A percentile compares a stretch with the other conserved stretches of the same genome.
These are phyloP conservation scores for Gnathonemus longibarbis DNA, from an alignment of 2,113 vertebrate species.

Conservation along the genomic window DNA sequence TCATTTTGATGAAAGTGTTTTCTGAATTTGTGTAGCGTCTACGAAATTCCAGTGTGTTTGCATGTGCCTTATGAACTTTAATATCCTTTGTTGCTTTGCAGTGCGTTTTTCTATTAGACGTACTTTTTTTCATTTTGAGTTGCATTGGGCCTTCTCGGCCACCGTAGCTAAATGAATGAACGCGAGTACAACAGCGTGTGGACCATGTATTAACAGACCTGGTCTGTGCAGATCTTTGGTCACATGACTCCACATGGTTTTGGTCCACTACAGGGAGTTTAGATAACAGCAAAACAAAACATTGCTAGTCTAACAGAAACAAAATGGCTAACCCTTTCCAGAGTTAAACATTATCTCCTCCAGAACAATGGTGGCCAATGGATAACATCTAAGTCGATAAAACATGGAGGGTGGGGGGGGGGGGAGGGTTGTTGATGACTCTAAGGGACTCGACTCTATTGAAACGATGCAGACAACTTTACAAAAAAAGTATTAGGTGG, in stretches of 20 bases:
- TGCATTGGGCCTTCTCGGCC: too few species aligned
- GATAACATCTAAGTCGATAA: not conserved
- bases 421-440: not conserved
- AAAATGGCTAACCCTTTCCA: not conserved
- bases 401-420: not conserved
- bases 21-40: too few species aligned
- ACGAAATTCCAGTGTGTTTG: too few species aligned
- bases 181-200: not conserved
- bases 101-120: too few species aligned
- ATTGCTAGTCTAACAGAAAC: not conserved
- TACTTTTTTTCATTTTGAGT: too few species aligned
- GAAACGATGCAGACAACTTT: not conserved
- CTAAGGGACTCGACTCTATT: not conserved
- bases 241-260: not conserved
- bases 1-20: too few species aligned
- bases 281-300: constrained; percentile 3
- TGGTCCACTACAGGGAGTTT: not conserved
- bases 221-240: not conserved
- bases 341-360: not conserved
- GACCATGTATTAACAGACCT: not conserved
- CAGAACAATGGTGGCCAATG: not conserved
- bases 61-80: too few species aligned
- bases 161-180: not conserved
- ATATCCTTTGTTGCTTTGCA: too few species aligned
- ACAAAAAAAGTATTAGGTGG: not conserved